Evolutionary conservation across 2,888 invertebrate species (phyloP).

Genomic region (Conops quadrifasciatus): DNA sequence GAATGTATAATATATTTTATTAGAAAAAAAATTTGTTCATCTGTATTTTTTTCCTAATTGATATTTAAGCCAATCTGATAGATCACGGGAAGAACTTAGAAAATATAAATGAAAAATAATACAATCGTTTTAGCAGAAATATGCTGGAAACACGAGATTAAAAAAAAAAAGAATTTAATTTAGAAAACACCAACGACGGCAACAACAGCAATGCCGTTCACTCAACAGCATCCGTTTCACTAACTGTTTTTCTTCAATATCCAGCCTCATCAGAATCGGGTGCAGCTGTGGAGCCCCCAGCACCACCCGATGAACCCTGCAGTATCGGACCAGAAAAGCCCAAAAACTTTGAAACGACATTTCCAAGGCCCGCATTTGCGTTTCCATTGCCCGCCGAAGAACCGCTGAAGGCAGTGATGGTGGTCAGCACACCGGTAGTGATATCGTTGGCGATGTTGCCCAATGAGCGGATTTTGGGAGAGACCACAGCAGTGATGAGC

Average conservation of each 20-base stretch:
- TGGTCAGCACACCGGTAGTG: conserved; percentile 68
- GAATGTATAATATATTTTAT: no score
- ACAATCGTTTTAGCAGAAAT: background rate
- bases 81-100: no score
- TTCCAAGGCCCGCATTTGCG: conserved; percentile 60
- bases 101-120: background rate
- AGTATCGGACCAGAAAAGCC: conserved; percentile 64
- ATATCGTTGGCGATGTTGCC: conserved; percentile 74
- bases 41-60: no score
- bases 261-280: conserved; percentile 63
- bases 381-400: conserved; percentile 65
- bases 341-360: conserved; percentile 63
- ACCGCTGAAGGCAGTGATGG: conserved; percentile 68
- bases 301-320: conserved; percentile 63
- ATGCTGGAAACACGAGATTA: background rate
- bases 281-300: conserved; percentile 54
- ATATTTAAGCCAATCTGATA: no score
- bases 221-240: background rate
- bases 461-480: conserved; percentile 75
- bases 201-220: conserved; percentile 17
- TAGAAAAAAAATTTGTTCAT: no score
- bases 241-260: conserved; percentile 49
- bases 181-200: conserved; percentile 33
- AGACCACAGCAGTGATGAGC: conserved; percentile 75
- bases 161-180: background rate